Conservation (phyloP, 2,797 vertebrate species). For the Zenarchopterus dispar region DNA sequence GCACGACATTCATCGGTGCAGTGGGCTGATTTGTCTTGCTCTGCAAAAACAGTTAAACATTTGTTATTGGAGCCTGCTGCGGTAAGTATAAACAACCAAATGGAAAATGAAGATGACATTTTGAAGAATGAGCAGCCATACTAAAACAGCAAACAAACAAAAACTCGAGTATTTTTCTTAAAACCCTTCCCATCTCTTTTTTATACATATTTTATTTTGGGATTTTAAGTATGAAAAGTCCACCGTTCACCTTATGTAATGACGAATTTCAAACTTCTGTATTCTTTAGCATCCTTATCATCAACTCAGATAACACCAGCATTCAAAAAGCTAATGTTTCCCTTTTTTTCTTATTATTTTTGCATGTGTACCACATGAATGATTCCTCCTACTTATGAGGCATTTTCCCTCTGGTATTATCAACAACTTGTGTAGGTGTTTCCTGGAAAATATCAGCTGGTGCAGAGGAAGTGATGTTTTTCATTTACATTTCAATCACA, state of each 20-base stretch:
- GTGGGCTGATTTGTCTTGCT: conserved; percentile 96
- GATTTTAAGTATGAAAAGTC: conserved; percentile 30
- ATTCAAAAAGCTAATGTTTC: not conserved
- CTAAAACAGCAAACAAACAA: conserved; percentile 35
- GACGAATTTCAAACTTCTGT: not conserved
- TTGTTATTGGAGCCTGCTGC: conserved; percentile 71
- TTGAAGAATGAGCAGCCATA: conserved; percentile 51
- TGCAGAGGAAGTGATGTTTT: conserved; percentile 66
- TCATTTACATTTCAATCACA: conserved; percentile 62
- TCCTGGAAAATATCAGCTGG: conserved; percentile 70
- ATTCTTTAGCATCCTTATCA: conserved; percentile 3
- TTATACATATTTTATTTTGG: conserved; percentile 24
- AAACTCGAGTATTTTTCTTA: conserved; percentile 18
- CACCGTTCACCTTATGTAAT: conserved; percentile 1
- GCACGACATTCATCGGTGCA: conserved; percentile 99
- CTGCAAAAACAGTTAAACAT: conserved; percentile 84
- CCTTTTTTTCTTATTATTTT: conserved; percentile 8
- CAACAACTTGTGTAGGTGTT: conserved; percentile 68
- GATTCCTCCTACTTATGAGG: conserved; percentile 44
- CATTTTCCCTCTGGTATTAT: conserved; percentile 36
- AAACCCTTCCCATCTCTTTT: conserved; percentile 16
- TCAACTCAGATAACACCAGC: not conserved
- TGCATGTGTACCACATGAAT: conserved; percentile 38
- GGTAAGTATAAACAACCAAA: conserved; percentile 44
- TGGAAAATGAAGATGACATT: conserved; percentile 56